Base-by-base conservation (phyloP, 1,140 invertebrate species). In the Aphaenogaster rudis region DNA sequence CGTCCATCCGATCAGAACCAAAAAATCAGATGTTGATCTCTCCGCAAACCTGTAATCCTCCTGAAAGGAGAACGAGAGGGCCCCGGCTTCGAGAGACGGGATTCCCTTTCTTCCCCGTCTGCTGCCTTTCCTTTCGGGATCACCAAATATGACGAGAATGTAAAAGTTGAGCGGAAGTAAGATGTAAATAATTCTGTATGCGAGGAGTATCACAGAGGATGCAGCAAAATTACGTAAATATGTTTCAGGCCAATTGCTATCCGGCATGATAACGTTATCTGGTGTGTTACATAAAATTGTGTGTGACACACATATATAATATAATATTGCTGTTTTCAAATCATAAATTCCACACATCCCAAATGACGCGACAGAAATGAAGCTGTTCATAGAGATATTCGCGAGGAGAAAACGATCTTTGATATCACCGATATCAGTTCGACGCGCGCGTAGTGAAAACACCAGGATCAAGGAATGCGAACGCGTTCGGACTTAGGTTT, bases 11-110 rank as follows among this genome's bases (percentile, higher is more conserved):
- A 94, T 94, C 93, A 91, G 88, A 92, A 93, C 92, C 87, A 92
- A 90, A 92, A 94, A 89, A 93, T 94, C 93, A 94, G 92, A 95
- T 95, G 94, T 93, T 93, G 91, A 94, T 94, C 94, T 95, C 94
- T 94, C 93, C 93, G 93, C 94, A 94, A 95, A 95, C 94, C 94
- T 95, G 94, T 95, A 95, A 95, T 95, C 94, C 94, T 92, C 86
- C 88, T 80, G 86, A 84, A 88, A 79, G 50, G 61, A 61, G 48
- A 79, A 66, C 21, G 78, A 71, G 86, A 66, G 86, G 91, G 89
- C 66, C 48, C 57, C 82, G 72, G 54, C 89, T 77, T 74, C 92
- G 91, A 91, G 90, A 92, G 89, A 78, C 87, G 54, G 80, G 84
- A 87, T 88, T 72, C 87, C 87, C 84, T 81, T 72, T 72, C 82